These are phyloP conservation scores for Pseudococcus viburni DNA, from an alignment of 2,888 invertebrate species.

Conservation along the genomic window DNA sequence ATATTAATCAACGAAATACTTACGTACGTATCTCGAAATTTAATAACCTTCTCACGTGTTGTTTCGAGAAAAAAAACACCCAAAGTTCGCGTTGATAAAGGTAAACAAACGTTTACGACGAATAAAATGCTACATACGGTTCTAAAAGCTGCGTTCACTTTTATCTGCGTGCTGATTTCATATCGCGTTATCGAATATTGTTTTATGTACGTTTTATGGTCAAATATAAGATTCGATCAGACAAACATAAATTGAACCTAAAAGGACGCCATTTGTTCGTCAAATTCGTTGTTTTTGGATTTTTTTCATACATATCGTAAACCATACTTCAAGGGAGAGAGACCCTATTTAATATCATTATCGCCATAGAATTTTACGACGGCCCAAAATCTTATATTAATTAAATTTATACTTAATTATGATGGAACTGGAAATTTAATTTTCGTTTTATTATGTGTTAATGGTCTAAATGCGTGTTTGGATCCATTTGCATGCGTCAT, in stretches of 20 bases:
- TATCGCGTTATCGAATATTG: neutral
- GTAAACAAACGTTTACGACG: constrained; percentile 58
- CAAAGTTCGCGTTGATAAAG: too few species aligned
- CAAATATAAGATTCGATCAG: neutral
- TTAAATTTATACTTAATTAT: constrained; percentile 24
- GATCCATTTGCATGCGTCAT: constrained; percentile 5
- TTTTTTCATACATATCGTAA: neutral
- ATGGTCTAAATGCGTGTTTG: constrained; percentile 14
- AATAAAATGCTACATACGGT: constrained; percentile 35
- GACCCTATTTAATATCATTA: neutral
- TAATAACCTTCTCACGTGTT: constrained; percentile 58
- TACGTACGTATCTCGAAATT: neutral
- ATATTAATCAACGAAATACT: constrained; percentile 40
- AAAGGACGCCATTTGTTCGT: constrained; percentile 31
- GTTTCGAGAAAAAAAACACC: neutral
- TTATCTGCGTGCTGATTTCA: constrained; percentile 11
- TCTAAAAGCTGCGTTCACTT: neutral
- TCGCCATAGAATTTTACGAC: neutral
- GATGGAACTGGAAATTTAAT: constrained; percentile 12
- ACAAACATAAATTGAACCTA: neutral
- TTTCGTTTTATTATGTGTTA: constrained; percentile 18
- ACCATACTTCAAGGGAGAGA: neutral
- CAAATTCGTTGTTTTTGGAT: neutral
- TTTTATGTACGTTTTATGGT: constrained; percentile 45
- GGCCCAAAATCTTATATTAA: constrained; percentile 23